Evolutionary conservation across 2,797 vertebrate genomes (phyloP).

Genomic region (Sebastes oblongus): DNA sequence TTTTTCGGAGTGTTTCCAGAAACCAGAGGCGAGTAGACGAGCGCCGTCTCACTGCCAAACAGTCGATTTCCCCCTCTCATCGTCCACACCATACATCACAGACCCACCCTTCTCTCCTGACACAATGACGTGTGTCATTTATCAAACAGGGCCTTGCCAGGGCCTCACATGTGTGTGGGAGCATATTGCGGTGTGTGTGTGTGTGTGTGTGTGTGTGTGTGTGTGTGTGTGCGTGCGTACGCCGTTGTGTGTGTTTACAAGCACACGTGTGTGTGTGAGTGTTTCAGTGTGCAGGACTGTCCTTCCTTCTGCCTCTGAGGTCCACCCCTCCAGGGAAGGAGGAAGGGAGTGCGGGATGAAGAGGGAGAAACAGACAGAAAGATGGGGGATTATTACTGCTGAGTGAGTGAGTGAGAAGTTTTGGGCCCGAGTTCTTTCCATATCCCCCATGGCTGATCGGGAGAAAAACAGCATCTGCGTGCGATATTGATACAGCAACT

Average conservation of each 20-base stretch:
- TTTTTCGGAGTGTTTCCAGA: constrained; percentile 35
- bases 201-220: constrained; percentile 3
- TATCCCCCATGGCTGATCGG: neutral
- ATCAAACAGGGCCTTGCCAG: constrained; percentile 92
- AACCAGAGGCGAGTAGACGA: constrained; percentile 58
- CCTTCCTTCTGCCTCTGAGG: constrained; percentile 58
- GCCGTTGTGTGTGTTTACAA: neutral
- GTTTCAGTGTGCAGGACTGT: constrained; percentile 43
- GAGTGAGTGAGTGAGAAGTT: constrained; percentile 47
- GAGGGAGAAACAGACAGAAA: constrained; percentile 37
- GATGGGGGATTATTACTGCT: constrained; percentile 47
- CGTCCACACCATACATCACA: constrained; percentile 91
- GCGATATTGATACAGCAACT: constrained; percentile 45
- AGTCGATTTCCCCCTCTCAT: constrained; percentile 97
- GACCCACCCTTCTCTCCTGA: constrained; percentile 96
- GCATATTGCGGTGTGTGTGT: neutral
- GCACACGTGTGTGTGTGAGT: neutral
- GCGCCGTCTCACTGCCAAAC: constrained; percentile 90
- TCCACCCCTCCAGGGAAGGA: constrained; percentile 41
- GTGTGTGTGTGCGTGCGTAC: neutral
- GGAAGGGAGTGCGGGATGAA: constrained; percentile 45
- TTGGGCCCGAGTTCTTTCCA: neutral
- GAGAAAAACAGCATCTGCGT: neutral
- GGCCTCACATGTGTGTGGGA: constrained; percentile 54
- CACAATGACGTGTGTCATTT: constrained; percentile 99